phyloP scores from a whole-genome alignment of 2,888 invertebrate genomes.

The Sacculina carcini region DNA sequence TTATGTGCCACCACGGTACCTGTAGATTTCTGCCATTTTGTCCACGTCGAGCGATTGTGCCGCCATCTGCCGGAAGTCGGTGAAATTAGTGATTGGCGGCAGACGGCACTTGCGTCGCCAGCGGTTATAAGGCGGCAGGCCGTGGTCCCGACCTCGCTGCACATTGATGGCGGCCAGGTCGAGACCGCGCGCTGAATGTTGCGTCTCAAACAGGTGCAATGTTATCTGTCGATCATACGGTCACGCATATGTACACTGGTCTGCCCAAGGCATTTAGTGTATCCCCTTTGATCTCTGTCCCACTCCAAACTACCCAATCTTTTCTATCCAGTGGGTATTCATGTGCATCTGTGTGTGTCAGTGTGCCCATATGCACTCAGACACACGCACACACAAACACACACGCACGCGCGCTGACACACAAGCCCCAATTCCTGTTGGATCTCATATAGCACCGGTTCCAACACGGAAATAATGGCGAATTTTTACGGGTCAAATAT shows the following conservation, averaged over 20 bases:
- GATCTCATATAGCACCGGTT: no score
- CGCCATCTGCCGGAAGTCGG: constrained; percentile 8
- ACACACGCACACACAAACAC: no score
- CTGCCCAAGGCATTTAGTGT: no score
- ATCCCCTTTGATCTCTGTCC: neutral
- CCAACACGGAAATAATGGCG: no score
- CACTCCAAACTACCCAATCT: no score
- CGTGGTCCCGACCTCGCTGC: constrained; percentile 68
- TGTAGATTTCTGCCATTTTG: constrained; percentile 8
- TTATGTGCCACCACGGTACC: constrained; percentile 2
- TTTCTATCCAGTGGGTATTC: neutral
- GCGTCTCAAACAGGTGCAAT: constrained; percentile 36
- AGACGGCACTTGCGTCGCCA: constrained; percentile 54
- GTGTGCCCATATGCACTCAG: neutral
- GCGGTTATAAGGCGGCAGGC: constrained; percentile 44
- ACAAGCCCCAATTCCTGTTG: no score
- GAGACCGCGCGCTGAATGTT: constrained; percentile 31
- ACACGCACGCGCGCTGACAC: no score
- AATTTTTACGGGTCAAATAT: no score
- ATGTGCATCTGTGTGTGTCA: neutral
- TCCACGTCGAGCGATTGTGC: neutral
- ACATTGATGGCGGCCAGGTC: constrained; percentile 68
- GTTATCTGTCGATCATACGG: constrained; percentile 27
- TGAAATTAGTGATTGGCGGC: constrained; percentile 21
- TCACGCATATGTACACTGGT: no score